Evolutionary conservation across 2,113 vertebrate species (phyloP).

Genomic region (Rhinolophus sinicus): DNA sequence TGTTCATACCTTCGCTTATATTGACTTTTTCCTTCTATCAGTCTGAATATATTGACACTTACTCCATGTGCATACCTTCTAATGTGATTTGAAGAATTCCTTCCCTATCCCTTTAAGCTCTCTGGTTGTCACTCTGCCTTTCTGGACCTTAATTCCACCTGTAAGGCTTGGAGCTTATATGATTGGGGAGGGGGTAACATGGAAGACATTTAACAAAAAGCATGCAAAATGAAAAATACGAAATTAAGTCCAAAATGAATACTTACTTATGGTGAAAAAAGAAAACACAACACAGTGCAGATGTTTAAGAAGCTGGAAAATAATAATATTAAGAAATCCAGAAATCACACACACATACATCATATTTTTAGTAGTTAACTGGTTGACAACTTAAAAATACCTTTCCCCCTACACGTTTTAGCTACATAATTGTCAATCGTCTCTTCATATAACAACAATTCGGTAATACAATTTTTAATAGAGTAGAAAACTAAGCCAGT

Average conservation of each 20-base stretch:
- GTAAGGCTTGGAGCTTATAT: background rate
- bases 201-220: background rate
- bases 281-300: background rate
- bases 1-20: background rate
- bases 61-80: background rate
- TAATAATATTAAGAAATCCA: background rate
- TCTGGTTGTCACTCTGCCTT: background rate
- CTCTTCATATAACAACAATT: background rate
- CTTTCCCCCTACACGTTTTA: background rate
- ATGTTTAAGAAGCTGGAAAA: slow-evolving; percentile 26
- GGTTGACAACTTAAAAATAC: background rate
- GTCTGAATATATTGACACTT: background rate
- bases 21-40: background rate
- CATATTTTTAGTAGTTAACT: slow-evolving; percentile 25
- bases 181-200: background rate
- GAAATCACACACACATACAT: background rate
- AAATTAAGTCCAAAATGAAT: background rate
- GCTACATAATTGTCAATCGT: background rate
- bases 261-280: background rate
- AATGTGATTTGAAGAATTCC: background rate
- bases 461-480: slow-evolving; percentile 6
- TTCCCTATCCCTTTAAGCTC: background rate
- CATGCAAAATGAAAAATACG: slow-evolving; percentile 15
- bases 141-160: background rate
- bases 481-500: background rate